phyloP scores from a whole-genome alignment of 2,113 vertebrate genomes.

The Galeopterus variegatus region DNA sequence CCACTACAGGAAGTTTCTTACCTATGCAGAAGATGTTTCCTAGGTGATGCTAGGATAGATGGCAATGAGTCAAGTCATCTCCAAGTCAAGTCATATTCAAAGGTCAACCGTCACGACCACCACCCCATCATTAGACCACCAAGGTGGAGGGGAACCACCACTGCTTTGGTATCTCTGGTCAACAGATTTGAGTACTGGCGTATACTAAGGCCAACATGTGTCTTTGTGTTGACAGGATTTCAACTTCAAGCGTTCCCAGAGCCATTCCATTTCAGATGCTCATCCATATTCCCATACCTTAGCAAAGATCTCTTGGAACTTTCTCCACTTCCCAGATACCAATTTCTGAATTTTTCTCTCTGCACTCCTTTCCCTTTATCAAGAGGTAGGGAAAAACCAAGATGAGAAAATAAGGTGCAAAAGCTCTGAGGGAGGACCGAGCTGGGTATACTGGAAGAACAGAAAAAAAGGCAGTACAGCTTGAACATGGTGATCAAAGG shows the following conservation, averaged over 20 bases:
- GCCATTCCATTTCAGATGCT: neutral
- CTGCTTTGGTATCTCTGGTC: neutral
- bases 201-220: neutral
- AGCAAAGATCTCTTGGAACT: constrained; percentile 18
- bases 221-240: neutral
- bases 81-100: constrained; percentile 14
- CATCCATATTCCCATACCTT: neutral
- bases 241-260: neutral
- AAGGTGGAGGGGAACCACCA: neutral
- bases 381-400: constrained; percentile 22
- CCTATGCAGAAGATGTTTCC: constrained; percentile 3
- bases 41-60: neutral
- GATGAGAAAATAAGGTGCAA: constrained; percentile 12
- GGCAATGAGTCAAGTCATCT: constrained; percentile 1
- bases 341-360: constrained; percentile 63
- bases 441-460: neutral
- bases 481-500: neutral
- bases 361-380: neutral
- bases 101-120: neutral
- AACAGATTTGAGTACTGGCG: neutral
- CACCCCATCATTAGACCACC: neutral
- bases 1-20: constrained; percentile 32
- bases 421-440: constrained; percentile 26
- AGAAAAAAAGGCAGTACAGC: neutral
- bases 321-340: constrained; percentile 30